Conservation (phyloP, 2,888 invertebrate genomes). For the Tinea trinotella region DNA sequence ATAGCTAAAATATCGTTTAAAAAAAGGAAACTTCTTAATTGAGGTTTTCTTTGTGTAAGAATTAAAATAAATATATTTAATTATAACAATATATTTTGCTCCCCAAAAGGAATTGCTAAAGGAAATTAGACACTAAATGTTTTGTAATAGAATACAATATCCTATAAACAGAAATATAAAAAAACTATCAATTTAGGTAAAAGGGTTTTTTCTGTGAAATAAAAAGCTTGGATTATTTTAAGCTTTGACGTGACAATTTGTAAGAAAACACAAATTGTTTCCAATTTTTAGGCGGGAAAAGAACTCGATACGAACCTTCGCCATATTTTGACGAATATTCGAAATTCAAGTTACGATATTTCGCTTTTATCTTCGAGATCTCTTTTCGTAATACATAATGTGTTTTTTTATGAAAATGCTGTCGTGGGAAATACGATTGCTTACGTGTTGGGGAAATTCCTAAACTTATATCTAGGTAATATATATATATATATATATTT, state of each 20-base stretch:
- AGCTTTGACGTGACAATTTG: constrained; percentile 6
- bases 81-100: too few relatives aligned
- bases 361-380: not conserved
- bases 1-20: too few relatives aligned
- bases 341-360: not conserved
- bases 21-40: too few relatives aligned
- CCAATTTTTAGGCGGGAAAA: not conserved
- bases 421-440: too few relatives aligned
- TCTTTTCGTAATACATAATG: not conserved
- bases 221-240: not conserved
- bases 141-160: too few relatives aligned
- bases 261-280: not conserved
- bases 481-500: too few relatives aligned
- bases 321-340: not conserved
- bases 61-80: too few relatives aligned
- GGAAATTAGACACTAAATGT: too few relatives aligned
- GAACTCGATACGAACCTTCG: not conserved
- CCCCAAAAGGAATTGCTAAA: not conserved
- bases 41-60: too few relatives aligned
- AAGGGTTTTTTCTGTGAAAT: not conserved
- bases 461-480: too few relatives aligned
- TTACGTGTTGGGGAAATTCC: too few relatives aligned
- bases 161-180: too few relatives aligned
- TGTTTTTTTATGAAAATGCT: not conserved
- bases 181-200: not conserved